phyloP scores from a whole-genome alignment of 2,113 vertebrate genomes.

The Anthoscopus minutus region DNA sequence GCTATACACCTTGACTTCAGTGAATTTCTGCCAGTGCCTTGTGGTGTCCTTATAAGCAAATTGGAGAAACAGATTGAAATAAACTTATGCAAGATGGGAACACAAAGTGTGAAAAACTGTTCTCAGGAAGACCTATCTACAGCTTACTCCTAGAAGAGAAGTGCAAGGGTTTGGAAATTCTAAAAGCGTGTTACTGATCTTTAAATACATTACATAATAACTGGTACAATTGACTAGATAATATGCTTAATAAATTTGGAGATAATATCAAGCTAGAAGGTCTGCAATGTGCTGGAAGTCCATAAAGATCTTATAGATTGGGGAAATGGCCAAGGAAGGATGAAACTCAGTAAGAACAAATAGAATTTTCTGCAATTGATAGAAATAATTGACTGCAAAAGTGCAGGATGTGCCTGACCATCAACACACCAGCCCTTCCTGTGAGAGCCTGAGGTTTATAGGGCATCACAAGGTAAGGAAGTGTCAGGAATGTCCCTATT shows the following conservation, averaged over 20 bases:
- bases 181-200: neutral
- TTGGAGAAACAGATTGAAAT: slow-evolving; percentile 38
- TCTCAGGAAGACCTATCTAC: neutral
- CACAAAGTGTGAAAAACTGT: slow-evolving; percentile 28
- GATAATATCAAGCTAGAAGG: neutral
- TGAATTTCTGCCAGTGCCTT: neutral
- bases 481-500: neutral
- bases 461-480: neutral
- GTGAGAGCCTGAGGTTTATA: neutral
- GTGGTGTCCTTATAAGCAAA: neutral
- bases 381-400: neutral
- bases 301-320: neutral
- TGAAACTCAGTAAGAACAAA: neutral
- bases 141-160: neutral
- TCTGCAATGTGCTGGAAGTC: neutral
- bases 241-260: neutral
- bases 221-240: neutral
- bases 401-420: neutral
- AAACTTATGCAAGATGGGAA: slow-evolving; percentile 29
- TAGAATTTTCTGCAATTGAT: neutral
- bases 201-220: neutral
- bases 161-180: neutral
- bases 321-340: neutral
- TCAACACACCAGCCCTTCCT: neutral
- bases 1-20: neutral